Conservation (phyloP, 2,797 vertebrate genomes). For the Myotis daubentonii region DNA sequence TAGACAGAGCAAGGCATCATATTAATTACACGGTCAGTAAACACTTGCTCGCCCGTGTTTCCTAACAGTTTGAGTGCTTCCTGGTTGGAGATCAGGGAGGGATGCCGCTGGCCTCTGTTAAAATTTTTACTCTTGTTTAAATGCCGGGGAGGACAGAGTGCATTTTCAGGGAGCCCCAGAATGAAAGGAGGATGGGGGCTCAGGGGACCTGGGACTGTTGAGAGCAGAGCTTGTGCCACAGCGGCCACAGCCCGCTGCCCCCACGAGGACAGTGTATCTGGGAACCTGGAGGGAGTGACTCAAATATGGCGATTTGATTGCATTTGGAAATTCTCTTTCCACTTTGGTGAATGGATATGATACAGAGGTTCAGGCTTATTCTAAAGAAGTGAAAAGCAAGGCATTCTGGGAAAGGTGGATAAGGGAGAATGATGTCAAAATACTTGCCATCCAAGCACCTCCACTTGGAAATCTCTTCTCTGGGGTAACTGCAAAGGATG, state of each 20-base stretch:
- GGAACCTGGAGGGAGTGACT: neutral
- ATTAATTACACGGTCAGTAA: slow-evolving; percentile 99
- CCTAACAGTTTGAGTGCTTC: slow-evolving; percentile 88
- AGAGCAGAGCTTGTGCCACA: neutral
- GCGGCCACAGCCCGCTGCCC: neutral
- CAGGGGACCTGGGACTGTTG: neutral
- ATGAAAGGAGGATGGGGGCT: neutral
- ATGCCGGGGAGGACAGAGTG: slow-evolving; percentile 64
- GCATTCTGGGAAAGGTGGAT: neutral
- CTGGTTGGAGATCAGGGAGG: slow-evolving; percentile 82
- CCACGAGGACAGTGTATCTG: neutral
- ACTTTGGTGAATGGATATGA: neutral
- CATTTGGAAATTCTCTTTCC: neutral
- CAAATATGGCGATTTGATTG: neutral
- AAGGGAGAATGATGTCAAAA: neutral
- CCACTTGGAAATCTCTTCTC: slow-evolving; percentile 26
- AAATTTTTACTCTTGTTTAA: slow-evolving; percentile 71
- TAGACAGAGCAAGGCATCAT: slow-evolving; percentile 93
- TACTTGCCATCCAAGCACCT: neutral
- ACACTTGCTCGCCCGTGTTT: slow-evolving; percentile 90
- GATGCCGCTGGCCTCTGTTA: slow-evolving; percentile 57
- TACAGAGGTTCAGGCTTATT: neutral
- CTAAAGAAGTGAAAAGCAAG: slow-evolving; percentile 47
- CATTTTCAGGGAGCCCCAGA: slow-evolving; percentile 64
- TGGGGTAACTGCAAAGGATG: neutral